Percentiles rank a stretch among this genome's conserved stretches.
Evolutionary conservation across 2,797 vertebrate species (phyloP).

Genomic region (Takifugu rubripes): DNA sequence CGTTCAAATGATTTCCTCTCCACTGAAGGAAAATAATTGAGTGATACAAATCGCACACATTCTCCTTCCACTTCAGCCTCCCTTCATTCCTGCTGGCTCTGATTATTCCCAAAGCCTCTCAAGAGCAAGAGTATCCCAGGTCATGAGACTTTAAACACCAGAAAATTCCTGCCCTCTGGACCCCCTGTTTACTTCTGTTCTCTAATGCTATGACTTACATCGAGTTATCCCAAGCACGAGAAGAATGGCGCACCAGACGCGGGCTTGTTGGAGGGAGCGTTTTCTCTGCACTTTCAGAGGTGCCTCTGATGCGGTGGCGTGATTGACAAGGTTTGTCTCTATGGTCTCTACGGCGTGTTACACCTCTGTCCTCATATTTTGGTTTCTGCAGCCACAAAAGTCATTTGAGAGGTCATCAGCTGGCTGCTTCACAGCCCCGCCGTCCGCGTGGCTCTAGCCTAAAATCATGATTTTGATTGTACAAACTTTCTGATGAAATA

Average conservation of each 20-base stretch:
- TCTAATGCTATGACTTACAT: constrained; percentile 47
- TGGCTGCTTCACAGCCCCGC: constrained; percentile 44
- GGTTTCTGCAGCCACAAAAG: neutral
- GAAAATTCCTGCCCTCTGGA: constrained; percentile 55
- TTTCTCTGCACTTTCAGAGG: constrained; percentile 21
- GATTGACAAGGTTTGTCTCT: neutral
- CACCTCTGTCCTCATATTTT: neutral
- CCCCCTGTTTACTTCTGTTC: constrained; percentile 35
- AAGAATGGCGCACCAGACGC: constrained; percentile 50
- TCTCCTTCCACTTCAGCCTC: constrained; percentile 22
- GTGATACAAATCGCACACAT: neutral
- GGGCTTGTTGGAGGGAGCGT: constrained; percentile 25
- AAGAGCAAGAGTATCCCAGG: constrained; percentile 58
- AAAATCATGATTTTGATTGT: constrained; percentile 30
- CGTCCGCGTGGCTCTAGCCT: constrained; percentile 7
- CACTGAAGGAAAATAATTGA: neutral
- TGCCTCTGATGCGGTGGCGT: neutral
- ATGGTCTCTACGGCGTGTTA: neutral
- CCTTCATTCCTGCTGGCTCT: constrained; percentile 37
- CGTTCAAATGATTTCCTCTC: neutral
- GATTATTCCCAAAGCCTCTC: constrained; percentile 47
- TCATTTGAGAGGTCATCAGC: constrained; percentile 29
- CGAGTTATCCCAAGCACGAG: constrained; percentile 51
- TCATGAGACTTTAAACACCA: constrained; percentile 63
- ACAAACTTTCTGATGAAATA: neutral